Evolutionary conservation across 2,113 vertebrate species (phyloP).

Genomic region (Pseudorasbora parva): DNA sequence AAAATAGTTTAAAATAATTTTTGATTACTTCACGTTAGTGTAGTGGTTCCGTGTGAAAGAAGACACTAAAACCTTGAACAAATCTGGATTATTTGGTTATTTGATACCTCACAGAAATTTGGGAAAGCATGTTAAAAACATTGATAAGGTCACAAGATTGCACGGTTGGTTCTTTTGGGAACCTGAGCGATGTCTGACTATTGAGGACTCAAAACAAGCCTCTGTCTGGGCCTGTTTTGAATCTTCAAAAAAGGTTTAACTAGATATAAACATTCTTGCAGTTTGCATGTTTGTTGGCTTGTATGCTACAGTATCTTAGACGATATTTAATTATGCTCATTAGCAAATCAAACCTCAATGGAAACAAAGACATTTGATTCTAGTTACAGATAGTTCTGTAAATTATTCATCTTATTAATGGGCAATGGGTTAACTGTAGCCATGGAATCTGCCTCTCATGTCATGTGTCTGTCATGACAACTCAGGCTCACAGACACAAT

Average conservation of each 20-base stretch:
- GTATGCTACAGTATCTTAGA: too few relatives aligned
- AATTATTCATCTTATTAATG: background rate
- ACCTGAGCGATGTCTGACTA: background rate
- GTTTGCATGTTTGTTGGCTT: background rate
- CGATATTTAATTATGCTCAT: background rate
- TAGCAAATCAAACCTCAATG: background rate
- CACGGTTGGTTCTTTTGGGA: background rate
- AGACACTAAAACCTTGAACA: background rate
- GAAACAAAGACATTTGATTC: background rate
- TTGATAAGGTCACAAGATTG: background rate
- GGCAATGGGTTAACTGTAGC: background rate
- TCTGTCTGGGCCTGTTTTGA: background rate
- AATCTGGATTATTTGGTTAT: background rate
- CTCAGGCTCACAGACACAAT: background rate
- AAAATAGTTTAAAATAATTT: background rate
- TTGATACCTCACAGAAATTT: background rate
- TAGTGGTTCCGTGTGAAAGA: background rate
- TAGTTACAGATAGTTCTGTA: background rate
- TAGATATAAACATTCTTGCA: background rate
- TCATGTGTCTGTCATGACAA: background rate
- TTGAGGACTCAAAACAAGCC: too few relatives aligned
- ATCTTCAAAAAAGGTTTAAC: background rate
- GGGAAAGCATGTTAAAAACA: background rate
- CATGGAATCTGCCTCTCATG: background rate
- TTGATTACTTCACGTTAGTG: background rate